These are phyloP conservation scores for Galeopterus variegatus DNA, from an alignment of 2,113 vertebrate species.

Conservation along the genomic window DNA sequence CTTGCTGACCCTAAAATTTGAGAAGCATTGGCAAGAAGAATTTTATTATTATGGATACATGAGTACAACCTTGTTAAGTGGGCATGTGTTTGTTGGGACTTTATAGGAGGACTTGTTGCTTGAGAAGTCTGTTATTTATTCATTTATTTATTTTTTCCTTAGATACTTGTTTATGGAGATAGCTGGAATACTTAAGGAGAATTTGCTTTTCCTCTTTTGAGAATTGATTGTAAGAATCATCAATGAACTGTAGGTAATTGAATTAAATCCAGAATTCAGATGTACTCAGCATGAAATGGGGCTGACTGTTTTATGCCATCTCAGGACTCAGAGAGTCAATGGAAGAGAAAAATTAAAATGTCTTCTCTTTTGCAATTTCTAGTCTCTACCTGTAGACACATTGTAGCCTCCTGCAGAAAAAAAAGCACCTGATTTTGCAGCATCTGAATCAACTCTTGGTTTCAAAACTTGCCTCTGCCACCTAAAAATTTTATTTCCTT, in stretches of 20 bases:
- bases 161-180: not conserved
- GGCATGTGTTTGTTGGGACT: not conserved
- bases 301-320: not conserved
- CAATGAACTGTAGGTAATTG: not conserved
- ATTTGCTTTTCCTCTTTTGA: not conserved
- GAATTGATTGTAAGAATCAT: not conserved
- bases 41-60: not conserved
- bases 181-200: not conserved
- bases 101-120: not conserved
- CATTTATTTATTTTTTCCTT: not conserved
- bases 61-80: not conserved
- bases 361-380: not conserved
- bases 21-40: not conserved
- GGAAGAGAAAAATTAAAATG: not conserved
- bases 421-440: not conserved
- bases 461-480: conserved; percentile 1
- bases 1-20: not conserved
- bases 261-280: not conserved
- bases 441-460: not conserved
- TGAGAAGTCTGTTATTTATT: not conserved
- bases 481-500: not conserved
- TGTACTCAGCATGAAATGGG: not conserved
- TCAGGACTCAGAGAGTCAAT: not conserved
- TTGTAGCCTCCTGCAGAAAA: not conserved
- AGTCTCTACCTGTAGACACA: not conserved